Evolutionary conservation across 2,797 vertebrate genomes (phyloP).

Genomic region (Lithobates sylvaticus): DNA sequence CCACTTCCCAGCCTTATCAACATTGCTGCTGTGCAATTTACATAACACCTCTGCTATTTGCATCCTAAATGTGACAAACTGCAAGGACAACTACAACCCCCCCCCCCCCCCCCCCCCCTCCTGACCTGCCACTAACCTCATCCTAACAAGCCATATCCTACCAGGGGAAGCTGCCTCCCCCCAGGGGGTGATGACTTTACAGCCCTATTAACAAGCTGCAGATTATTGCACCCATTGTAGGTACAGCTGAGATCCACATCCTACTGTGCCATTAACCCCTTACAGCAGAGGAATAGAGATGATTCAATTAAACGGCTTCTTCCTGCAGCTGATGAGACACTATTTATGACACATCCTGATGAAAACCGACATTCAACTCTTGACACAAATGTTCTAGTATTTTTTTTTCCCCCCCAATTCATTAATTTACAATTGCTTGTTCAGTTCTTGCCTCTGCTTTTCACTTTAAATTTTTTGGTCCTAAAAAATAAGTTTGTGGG

Average conservation of each 20-base stretch:
- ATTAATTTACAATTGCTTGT: not conserved
- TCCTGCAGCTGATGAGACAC: not conserved
- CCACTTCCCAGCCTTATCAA: not conserved
- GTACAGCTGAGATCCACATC: not conserved
- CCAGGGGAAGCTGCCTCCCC: slow-evolving; percentile 2
- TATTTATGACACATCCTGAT: not conserved
- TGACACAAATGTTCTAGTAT: not conserved
- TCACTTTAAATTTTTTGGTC: no score
- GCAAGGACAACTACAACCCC: not conserved
- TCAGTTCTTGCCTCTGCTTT: no score
- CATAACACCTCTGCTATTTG: slow-evolving; percentile 37
- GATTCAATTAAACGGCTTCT: slow-evolving; percentile 24
- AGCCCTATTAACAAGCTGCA: slow-evolving; percentile 41
- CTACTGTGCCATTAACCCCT: not conserved
- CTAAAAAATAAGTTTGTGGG: no score
- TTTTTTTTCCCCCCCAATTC: no score
- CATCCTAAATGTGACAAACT: slow-evolving; percentile 31
- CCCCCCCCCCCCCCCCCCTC: no score
- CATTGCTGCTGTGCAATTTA: slow-evolving; percentile 19
- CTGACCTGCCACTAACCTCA: slow-evolving; percentile 51
- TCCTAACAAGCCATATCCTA: slow-evolving; percentile 9
- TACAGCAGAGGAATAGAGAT: not conserved
- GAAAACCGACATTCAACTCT: not conserved
- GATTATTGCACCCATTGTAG: not conserved
- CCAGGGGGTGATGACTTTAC: slow-evolving; percentile 36